Base-by-base conservation (phyloP, 1,140 invertebrate genomes). In the Drosophila mauritiana region DNA sequence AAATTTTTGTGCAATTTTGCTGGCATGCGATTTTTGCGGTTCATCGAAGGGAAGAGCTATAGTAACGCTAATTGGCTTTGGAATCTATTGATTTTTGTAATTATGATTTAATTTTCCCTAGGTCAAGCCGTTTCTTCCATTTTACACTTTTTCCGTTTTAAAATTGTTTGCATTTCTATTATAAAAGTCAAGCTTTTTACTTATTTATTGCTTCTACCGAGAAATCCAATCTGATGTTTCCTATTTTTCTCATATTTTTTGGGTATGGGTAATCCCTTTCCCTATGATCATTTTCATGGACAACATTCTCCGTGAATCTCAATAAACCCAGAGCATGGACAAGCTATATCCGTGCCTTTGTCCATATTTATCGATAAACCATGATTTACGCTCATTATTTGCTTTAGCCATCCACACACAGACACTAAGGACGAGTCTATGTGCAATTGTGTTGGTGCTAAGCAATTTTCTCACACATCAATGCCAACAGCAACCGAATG, bases 371-470 rank as follows among this genome's bases (percentile, higher is more conserved):
- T 89, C 62, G 84, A 84, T 84, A 90, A 80, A 89, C 84, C 84
- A 89, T 89, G 84, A 89, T 89, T 89, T 89, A 89, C 84, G 63
- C 77, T 84, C 84, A 89, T 89, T 89, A 89, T 89, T 89, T 89
- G 85, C 68, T 46, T 34, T 51, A 62, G 42, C 59, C 54, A 42
- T 42, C n/a, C 59, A 56, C 67, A 69, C 20, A 57, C 40, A 52
- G 4, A 48, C 43, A 37, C 54, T 48, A 61, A 37, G 52, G 36
- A 73, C 65, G 15, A 55, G 54, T 22, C 46, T 54, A 57, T 77
- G 73, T 73, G 64, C 62, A 34, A 73, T 78, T 74, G 73, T 64
- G 43, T 80, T 39, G 62, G 56, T 69, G 58, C 61, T 80, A 54
- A 65, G 75, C 72, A 72, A 72, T 79, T 78, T 75, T 86, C 58